These are phyloP conservation scores for Belonocnema kinseyi DNA, from an alignment of 1,140 invertebrate species.

Conservation along the genomic window DNA sequence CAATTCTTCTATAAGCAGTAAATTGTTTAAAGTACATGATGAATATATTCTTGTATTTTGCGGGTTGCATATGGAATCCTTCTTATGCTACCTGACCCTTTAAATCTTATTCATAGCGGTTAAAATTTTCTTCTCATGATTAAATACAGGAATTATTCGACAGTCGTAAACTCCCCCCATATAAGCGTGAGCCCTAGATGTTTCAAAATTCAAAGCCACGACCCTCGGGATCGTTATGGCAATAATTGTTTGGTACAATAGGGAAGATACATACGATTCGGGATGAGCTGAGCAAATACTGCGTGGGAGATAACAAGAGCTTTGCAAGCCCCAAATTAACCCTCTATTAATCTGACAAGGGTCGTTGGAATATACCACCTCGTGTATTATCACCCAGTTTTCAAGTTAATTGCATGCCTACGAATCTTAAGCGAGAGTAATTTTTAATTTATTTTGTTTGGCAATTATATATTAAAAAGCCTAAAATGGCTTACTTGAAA, in stretches of 20 bases:
- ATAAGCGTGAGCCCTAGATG: neutral
- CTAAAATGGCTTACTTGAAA: too few species aligned
- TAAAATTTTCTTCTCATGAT: neutral
- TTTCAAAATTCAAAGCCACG: conserved; percentile 60
- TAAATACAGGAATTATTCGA: neutral
- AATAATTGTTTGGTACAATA: conserved; percentile 67
- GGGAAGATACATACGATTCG: conserved; percentile 55
- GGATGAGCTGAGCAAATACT: conserved; percentile 69
- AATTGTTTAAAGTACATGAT: too few species aligned
- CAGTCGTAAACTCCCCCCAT: neutral
- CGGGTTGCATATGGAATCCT: too few species aligned
- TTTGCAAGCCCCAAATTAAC: conserved; percentile 66
- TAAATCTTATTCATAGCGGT: too few species aligned
- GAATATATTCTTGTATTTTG: too few species aligned
- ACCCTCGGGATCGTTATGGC: conserved; percentile 57
- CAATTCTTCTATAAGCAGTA: too few species aligned
- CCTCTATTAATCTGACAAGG: conserved; percentile 70
- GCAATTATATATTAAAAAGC: too few species aligned
- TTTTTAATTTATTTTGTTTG: neutral
- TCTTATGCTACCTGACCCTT: too few species aligned
- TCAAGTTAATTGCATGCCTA: neutral
- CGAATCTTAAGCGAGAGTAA: neutral
- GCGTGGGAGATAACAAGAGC: conserved; percentile 70
- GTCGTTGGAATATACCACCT: conserved; percentile 44
- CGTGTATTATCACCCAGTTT: conserved; percentile 48